These are phyloP conservation scores for Caenorhabditis briggsae DNA, from an alignment of 1,140 invertebrate species.

Conservation along the genomic window DNA sequence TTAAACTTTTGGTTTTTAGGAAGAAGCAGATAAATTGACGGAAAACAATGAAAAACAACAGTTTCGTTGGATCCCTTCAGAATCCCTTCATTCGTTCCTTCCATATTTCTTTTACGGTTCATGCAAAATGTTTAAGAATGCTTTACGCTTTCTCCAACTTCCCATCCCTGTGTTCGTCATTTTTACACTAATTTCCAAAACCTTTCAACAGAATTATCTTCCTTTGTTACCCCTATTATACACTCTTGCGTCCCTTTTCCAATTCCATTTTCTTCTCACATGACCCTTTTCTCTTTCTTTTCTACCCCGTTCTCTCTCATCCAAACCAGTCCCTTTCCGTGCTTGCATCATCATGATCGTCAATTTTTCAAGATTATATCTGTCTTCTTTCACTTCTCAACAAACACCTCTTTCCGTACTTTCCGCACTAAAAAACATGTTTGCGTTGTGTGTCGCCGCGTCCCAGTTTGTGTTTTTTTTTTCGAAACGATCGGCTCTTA, in stretches of 20 bases:
- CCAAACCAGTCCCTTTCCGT: conserved; percentile 43
- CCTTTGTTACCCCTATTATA: conserved; percentile 18
- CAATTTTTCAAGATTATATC: conserved; percentile 54
- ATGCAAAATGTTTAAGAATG: too few relatives aligned
- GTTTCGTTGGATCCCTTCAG: too few relatives aligned
- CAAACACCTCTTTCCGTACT: conserved; percentile 27
- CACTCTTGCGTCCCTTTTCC: background rate
- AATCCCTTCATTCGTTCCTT: too few relatives aligned
- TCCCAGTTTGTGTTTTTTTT: too few relatives aligned
- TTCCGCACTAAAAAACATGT: conserved; percentile 44
- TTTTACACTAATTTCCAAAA: too few relatives aligned
- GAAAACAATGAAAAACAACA: too few relatives aligned
- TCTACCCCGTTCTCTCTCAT: background rate
- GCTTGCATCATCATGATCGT: conserved; percentile 48
- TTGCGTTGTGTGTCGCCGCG: background rate
- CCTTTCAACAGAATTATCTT: background rate
- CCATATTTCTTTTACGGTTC: too few relatives aligned
- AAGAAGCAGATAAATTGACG: too few relatives aligned
- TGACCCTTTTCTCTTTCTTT: conserved; percentile 5
- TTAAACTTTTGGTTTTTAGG: too few relatives aligned
- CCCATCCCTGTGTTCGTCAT: too few relatives aligned
- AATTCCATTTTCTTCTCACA: conserved; percentile 17
- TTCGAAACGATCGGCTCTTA: too few relatives aligned
- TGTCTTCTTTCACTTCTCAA: conserved; percentile 1
- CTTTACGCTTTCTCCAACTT: too few relatives aligned